These are phyloP conservation scores for Isurus oxyrinchus DNA, from an alignment of 2,113 vertebrate species.

Conservation along the genomic window DNA sequence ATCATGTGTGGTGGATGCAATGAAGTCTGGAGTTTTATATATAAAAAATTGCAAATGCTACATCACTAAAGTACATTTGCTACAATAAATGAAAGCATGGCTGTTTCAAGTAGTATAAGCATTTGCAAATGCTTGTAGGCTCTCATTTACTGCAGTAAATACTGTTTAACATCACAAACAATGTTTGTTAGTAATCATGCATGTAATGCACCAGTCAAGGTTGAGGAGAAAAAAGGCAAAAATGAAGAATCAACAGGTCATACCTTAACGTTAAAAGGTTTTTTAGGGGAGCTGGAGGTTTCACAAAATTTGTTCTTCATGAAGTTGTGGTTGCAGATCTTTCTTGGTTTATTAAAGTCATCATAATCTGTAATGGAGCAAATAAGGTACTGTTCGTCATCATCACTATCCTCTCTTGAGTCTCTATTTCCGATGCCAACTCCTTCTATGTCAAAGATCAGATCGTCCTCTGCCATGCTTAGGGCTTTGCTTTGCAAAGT, in stretches of 20 bases:
- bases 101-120: not conserved
- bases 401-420: conserved; percentile 62
- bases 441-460: conserved; percentile 91
- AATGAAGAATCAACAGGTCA: conserved; percentile 42
- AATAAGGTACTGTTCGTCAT: conserved; percentile 75
- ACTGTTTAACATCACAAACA: not conserved
- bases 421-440: conserved; percentile 53
- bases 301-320: conserved; percentile 53
- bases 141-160: not conserved
- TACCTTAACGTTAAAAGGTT: conserved; percentile 73
- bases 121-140: not conserved
- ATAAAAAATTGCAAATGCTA: too few relatives aligned
- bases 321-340: conserved; percentile 59
- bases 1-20: not conserved
- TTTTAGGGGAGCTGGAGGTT: conserved; percentile 64
- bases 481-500: not conserved
- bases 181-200: not conserved
- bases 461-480: conserved; percentile 84
- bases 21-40: not conserved
- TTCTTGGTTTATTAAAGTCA: conserved; percentile 49
- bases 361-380: conserved; percentile 80
- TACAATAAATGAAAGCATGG: not conserved
- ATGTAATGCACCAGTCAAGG: not conserved
- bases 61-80: too few relatives aligned
- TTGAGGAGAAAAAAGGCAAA: not conserved